phyloP scores from a whole-genome alignment of 2,113 vertebrate genomes.

The Corapipo altera region DNA sequence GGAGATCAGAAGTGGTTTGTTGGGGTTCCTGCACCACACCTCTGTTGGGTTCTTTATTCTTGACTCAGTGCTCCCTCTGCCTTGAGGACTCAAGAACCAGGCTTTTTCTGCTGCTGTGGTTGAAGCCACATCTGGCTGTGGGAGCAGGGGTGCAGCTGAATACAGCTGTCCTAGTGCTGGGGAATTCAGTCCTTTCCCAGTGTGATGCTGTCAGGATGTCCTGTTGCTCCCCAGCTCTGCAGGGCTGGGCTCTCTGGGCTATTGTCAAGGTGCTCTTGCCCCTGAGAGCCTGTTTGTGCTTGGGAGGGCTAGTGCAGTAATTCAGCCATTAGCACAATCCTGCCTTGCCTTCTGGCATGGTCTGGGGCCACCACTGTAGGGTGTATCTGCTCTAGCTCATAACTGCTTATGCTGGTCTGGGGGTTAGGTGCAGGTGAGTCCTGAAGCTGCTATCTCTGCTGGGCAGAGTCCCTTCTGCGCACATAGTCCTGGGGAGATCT shows the following conservation, averaged over 20 bases:
- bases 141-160: neutral
- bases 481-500: neutral
- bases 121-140: neutral
- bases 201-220: rapidly evolving
- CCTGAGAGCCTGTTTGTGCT: neutral
- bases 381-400: neutral
- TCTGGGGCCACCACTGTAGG: too few species aligned
- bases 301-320: neutral
- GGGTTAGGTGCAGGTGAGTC: neutral
- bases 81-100: slow-evolving; percentile 31
- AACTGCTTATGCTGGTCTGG: rapidly evolving
- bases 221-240: neutral
- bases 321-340: neutral
- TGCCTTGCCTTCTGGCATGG: neutral
- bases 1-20: neutral
- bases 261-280: neutral
- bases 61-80: slow-evolving; percentile 72
- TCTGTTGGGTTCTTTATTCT: neutral
- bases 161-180: neutral
- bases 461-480: neutral
- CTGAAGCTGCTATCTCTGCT: neutral
- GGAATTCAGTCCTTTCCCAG: neutral
- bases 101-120: slow-evolving; percentile 53
- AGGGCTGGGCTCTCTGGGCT: neutral
- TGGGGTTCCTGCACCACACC: neutral